Base-by-base conservation (phyloP, 2,888 invertebrate species). In the Dichetophora obliterata region DNA sequence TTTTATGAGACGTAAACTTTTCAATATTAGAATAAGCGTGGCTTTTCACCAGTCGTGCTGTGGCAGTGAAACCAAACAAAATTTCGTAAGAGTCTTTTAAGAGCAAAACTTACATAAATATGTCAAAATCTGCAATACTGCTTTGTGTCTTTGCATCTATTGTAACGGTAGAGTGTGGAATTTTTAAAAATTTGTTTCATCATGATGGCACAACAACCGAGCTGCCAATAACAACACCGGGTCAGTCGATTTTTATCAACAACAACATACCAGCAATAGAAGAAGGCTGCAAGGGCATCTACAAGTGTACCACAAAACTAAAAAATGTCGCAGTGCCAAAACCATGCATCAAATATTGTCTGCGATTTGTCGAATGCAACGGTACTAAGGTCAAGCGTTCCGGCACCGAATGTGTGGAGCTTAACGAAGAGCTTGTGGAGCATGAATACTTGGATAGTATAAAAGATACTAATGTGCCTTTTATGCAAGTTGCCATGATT, bases 401-500 rank as follows among this genome's bases (percentile, higher is more conserved):
- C 27, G 76, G 84, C 11, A 80, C 81, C 22, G 83, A 86, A 71
- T 88, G 88, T 74, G 82, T 86, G 8, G 82, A 83, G 59, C 80
- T 88, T 14, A 84, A 88, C 65, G 84, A 85, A 79, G 77, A 76
- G 9, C 76, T 78, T 22, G 86, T 85, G n/a, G 43, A 74, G 14
- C 79, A 78, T 0, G 82, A 83, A 19, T 77, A 82, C 59, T 75
- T 79, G 43, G 72, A 48, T 3, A 34, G 65, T 1, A 65, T 24
- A 54, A 73, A 27, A 74, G 73, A 5, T 79, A 19, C 22, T 8
- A 19, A 48, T 27, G 74, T 76, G 73, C 63, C 48, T n/a, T 48
- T 83, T 31, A 84, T 84, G 86, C 78, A 80, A 61, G 86, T 88
- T 9, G 86, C 87, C 70, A 85, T 88, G 85, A 88, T 88, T 77